Percentiles rank a stretch among this genome's conserved stretches.
These are phyloP conservation scores for Drosophila prolongata DNA, from an alignment of 2,888 invertebrate species.

Conservation along the genomic window DNA sequence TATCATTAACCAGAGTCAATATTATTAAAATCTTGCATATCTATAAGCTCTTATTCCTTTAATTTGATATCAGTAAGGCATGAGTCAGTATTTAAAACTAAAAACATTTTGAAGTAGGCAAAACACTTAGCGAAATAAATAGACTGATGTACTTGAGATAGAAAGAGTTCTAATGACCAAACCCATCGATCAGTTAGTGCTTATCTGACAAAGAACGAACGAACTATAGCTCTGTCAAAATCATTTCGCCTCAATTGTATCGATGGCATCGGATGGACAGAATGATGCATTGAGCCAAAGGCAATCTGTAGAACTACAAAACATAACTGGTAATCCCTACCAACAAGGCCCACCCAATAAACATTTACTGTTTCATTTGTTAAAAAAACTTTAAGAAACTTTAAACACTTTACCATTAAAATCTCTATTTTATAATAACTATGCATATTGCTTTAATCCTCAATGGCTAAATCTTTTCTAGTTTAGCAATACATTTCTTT, in stretches of 20 bases:
- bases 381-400: too few relatives aligned
- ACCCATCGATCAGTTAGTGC: slow-evolving; percentile 23
- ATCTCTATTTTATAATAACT: too few relatives aligned
- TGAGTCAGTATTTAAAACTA: not conserved
- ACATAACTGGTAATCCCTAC: not conserved
- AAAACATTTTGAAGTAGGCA: slow-evolving; percentile 9
- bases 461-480: too few relatives aligned
- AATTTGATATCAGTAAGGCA: slow-evolving; percentile 1
- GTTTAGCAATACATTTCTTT: too few relatives aligned
- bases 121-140: slow-evolving; percentile 7
- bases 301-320: not conserved
- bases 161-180: slow-evolving; percentile 11
- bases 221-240: slow-evolving; percentile 1
- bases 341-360: not conserved
- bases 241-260: slow-evolving; percentile 1
- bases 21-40: slow-evolving; percentile 1
- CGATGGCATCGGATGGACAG: slow-evolving; percentile 4
- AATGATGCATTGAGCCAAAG: slow-evolving; percentile 4
- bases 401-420: too few relatives aligned
- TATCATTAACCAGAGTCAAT: not conserved
- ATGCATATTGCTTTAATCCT: too few relatives aligned
- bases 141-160: slow-evolving; percentile 28
- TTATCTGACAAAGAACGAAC: slow-evolving; percentile 8
- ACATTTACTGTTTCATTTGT: too few relatives aligned
- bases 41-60: not conserved